Conservation (phyloP, 2,797 vertebrate genomes). For the Hapalemur alaotrensis region DNA sequence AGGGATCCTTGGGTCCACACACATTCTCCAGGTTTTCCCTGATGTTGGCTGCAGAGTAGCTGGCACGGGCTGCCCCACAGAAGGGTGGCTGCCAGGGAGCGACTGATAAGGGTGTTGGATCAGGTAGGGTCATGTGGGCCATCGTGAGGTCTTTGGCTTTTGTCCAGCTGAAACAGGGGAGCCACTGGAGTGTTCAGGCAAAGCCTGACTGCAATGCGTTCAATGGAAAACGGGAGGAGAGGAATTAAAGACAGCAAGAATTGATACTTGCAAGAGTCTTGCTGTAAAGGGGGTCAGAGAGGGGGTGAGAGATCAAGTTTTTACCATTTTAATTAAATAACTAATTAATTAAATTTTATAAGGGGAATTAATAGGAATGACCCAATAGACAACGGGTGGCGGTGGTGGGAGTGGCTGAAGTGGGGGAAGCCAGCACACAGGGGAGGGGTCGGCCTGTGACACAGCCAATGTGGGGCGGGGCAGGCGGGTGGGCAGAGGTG, state of each 20-base stretch:
- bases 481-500: neutral
- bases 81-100: neutral
- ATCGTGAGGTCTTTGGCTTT: neutral
- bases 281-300: neutral
- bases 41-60: neutral
- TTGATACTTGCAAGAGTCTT: neutral
- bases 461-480: accelerated
- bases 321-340: neutral
- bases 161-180: neutral
- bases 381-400: accelerated
- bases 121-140: accelerated
- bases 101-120: accelerated
- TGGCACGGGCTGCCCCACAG: too few relatives aligned
- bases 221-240: neutral
- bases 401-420: neutral
- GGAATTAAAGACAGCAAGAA: too few relatives aligned
- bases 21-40: neutral
- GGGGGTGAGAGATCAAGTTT: neutral
- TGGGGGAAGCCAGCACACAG: accelerated
- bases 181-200: neutral
- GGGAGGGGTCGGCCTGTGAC: accelerated
- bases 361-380: neutral
- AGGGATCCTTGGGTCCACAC: neutral
- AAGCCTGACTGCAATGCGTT: neutral
- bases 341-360: neutral